Base-by-base conservation (phyloP, 2,888 invertebrate genomes). In the Cantharis lateralis region DNA sequence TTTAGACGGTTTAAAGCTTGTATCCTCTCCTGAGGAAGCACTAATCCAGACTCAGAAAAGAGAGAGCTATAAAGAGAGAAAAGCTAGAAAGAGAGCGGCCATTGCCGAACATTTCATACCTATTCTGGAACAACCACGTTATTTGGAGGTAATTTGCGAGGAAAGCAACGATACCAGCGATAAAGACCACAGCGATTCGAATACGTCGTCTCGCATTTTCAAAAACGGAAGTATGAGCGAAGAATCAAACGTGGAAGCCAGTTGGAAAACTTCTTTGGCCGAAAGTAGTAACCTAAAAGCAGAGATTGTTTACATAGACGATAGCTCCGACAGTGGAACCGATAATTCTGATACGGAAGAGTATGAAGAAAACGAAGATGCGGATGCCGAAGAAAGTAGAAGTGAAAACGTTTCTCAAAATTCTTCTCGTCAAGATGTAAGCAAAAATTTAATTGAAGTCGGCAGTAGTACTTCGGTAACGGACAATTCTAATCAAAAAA, bases 131-230 rank as follows among this genome's bases (percentile, higher is more conserved):
- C 91, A 92, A 83, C 92, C 93, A 11, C 90, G 94, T 84, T 93
- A 91, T 80, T 89, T 95, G 84, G 95, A 94, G 84, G 94, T 93
- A 7, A 95, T 95, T 81, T 92, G 93, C 83, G 95, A 95, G 87
- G 95, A 95, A 89, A 91, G 91, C 3, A 94, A 94, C 83, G 93
- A 93, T 83, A 89, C 91, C 5, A 92, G 92, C 80, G 90, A 91
- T 80, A 89, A 81, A 69, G 87, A 88, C 70, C 64, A 64, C 15
- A 48, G 18, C 24, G 68, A 68, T 62, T 64, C 66, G 3, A 89
- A 90, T 20, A 20, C 76, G 84, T 89, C 77, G 90, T 90, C 79
- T 91, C 90, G 81, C 90, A 91, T 72, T n/a, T 48, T 48, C 0
- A 48, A 32, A 32, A 48, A 48, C 4, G 4, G 13, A 32, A 32